Conservation (phyloP, 2,113 vertebrate species). For the Girardinichthys multiradiatus region DNA sequence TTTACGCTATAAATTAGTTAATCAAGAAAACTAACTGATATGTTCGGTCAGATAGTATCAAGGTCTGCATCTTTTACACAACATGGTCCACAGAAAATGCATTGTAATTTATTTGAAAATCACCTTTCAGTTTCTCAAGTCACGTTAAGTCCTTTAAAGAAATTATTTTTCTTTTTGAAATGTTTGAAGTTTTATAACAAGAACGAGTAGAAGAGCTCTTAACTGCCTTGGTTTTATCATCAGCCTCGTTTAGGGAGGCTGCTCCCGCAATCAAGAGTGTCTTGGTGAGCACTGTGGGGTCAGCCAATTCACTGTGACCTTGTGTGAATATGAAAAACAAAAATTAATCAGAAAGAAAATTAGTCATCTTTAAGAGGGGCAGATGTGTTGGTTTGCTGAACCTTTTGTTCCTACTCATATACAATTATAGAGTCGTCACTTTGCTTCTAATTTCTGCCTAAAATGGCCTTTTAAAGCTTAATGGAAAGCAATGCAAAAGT, state of each 20-base stretch:
- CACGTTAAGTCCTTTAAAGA: constrained; percentile 19
- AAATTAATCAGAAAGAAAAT: constrained; percentile 7
- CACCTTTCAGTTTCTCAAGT: background rate
- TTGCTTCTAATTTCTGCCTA: background rate
- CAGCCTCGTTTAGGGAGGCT: constrained; percentile 6
- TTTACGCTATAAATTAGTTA: too few relatives aligned
- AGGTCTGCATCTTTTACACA: too few relatives aligned
- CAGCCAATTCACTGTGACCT: background rate
- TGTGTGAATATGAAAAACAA: constrained; percentile 8
- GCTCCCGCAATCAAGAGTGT: constrained; percentile 16
- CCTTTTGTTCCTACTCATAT: background rate
- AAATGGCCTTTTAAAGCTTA: background rate
- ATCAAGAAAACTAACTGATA: too few relatives aligned
- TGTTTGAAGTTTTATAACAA: constrained; percentile 20
- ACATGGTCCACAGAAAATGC: too few relatives aligned
- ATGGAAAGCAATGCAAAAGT: too few relatives aligned
- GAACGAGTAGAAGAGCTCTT: constrained; percentile 8
- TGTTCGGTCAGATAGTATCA: too few relatives aligned
- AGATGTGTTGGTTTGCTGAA: background rate
- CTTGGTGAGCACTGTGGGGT: constrained; percentile 9
- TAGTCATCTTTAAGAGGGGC: background rate
- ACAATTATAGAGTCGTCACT: background rate
- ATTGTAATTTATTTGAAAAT: constrained; percentile 4
- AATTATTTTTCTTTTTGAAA: constrained; percentile 15
- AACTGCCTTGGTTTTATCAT: constrained; percentile 13